Base-by-base conservation (phyloP, 2,888 invertebrate genomes). In the Notodonta dromedarius region DNA sequence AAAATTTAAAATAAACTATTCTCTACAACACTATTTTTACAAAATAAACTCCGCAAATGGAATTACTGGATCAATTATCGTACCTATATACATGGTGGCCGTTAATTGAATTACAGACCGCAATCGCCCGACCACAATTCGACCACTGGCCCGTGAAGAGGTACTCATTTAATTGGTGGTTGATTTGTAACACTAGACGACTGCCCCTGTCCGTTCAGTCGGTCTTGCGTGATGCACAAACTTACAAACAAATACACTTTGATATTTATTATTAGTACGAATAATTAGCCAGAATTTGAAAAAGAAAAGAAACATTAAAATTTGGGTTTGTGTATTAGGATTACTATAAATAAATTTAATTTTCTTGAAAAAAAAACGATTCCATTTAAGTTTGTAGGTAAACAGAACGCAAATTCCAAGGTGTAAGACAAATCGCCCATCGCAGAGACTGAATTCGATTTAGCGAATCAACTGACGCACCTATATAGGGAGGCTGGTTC, bases 381-480 rank as follows among this genome's bases (percentile, higher is more conserved):
- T 24, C 8, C 1, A 9, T 50, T 50, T 50, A 4, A 4, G 5
- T 50, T n/a, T 5, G 1, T 2, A 24, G 24, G 50, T 50, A 16
- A 50, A 50, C 14, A 14, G 46, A 46, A 50, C 16, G 50, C 62
- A 24, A 59, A 62, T 62, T 59, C 57, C 16, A 55, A 53, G 64
- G 67, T 60, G 59, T 53, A 65, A 75, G 73, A 72, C 70, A 72
- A 73, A 75, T 75, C 65, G 66, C 60, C 57, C 51, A 42, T 70
- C 66, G 70, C 65, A 65, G 61, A 66, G 66, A 59, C 57, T 62
- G 73, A 63, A 75, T 70, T 65, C 62, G 66, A 75, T 68, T 72
- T 59, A 66, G 66, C 66, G 70, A 75, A 70, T 72, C 70, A 70
- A 74, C 75, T 73, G 59, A 60, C 70, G 59, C 70, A 50, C 14